Base-by-base conservation (phyloP, 2,888 invertebrate species). In the Drosophila paranaensis region DNA sequence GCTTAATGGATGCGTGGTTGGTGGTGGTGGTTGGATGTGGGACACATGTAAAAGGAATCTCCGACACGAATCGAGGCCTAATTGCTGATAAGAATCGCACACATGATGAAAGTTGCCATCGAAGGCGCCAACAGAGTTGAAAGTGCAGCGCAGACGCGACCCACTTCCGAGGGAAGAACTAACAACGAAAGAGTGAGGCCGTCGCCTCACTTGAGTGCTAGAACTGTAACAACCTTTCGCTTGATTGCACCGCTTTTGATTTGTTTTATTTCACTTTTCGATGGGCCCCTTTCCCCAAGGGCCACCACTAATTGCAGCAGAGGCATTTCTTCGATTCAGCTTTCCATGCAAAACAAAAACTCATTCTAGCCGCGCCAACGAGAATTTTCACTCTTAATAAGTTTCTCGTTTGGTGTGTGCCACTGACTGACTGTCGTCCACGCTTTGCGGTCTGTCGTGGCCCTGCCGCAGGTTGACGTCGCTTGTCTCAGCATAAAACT, bases 381-480 rank as follows among this genome's bases (percentile, higher is more conserved):
- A 82, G 73, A 88, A 88, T 86, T 85, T 85, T 85, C 86, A 82
- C 88, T 85, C 88, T 86, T 88, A 81, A 80, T 78, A 88, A 88
- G 86, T 86, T 77, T 79, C 86, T 88, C 61, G 83, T 82, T 88
- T 75, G 66, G 63, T 62, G 71, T 85, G 86, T 85, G 86, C 88
- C 82, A 88, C 82, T 88, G 88, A 80, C 88, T 82, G 86, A 82
- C 72, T 85, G 74, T 77, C 79, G 74, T 78, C 82, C 60, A 67
- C 72, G 71, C 76, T 73, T 70, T 62, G 65, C 62, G 55, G 70
- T 68, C 48, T 54, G 56, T 65, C 39, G 43, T 61, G 57, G 60
- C 51, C 48, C 60, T 27, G 16, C 51, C 60, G 45, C 25, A 39
- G 33, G 53, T 62, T 67, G 73, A 71, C 57, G 64, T 67, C 57